phyloP scores from a whole-genome alignment of 2,888 invertebrate species.

The Drosophila robusta region DNA sequence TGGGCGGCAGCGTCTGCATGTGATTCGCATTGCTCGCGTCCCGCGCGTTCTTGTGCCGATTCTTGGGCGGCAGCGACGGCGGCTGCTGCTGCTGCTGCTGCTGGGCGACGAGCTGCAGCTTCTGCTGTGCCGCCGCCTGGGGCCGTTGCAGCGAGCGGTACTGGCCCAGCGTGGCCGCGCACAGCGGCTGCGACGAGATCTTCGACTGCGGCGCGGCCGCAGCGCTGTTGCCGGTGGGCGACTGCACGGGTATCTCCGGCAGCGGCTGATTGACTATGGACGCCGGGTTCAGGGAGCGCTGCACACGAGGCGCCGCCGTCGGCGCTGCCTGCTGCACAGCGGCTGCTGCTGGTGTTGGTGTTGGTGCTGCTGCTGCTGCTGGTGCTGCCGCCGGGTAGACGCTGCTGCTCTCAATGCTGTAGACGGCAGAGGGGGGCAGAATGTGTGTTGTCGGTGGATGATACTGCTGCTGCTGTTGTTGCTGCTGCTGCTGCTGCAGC shows the following conservation, averaged over 20 bases:
- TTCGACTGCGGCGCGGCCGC: constrained; percentile 74
- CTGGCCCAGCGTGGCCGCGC: constrained; percentile 86
- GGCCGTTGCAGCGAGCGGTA: constrained; percentile 88
- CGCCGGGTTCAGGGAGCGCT: constrained; percentile 78
- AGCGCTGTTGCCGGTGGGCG: constrained; percentile 47
- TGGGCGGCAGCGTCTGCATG: constrained; percentile 84
- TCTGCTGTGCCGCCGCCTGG: constrained; percentile 70
- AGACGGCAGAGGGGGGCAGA: constrained; percentile 84
- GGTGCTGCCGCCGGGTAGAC: constrained; percentile 56
- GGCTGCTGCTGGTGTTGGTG: constrained; percentile 40
- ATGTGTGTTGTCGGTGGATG: constrained; percentile 83
- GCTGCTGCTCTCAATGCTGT: constrained; percentile 83
- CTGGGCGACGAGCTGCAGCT: constrained; percentile 79
- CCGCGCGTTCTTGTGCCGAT: constrained; percentile 82
- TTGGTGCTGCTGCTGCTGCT: constrained; percentile 42
- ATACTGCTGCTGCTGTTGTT: constrained; percentile 70
- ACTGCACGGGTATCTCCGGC: constrained; percentile 84
- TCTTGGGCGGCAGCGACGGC: constrained; percentile 85
- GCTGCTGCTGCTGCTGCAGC: constrained; percentile 65
- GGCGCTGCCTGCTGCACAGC: constrained; percentile 47
- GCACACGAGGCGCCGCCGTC: constrained; percentile 63
- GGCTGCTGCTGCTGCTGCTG: constrained; percentile 77
- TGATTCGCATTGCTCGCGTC: constrained; percentile 82
- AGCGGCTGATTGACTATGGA: constrained; percentile 86
- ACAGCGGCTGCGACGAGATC: constrained; percentile 84